phyloP scores from a whole-genome alignment of 37 sponge, comb jelly and placozoan species.

The Ephydatia muelleri region DNA sequence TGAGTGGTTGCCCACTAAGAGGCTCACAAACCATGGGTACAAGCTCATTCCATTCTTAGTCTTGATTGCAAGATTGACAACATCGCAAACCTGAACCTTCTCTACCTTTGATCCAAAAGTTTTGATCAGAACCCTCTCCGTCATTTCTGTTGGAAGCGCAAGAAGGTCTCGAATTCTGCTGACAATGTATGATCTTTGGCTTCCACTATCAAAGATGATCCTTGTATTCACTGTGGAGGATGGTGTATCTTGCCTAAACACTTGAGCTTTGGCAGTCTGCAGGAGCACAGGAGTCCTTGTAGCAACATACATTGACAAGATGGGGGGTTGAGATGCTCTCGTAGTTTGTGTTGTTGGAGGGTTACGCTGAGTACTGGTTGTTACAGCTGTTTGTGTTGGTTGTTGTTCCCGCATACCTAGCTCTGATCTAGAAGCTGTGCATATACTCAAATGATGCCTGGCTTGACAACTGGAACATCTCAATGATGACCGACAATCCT shows the following conservation, averaged over 20 bases:
- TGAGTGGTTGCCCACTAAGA: no score
- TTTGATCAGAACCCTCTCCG: not conserved
- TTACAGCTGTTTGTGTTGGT: no score
- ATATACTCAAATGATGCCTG: slow-evolving; percentile 13
- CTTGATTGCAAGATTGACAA: not conserved
- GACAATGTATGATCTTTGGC: not conserved
- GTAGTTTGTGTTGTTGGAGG: no score
- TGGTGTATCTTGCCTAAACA: not conserved
- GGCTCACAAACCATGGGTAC: not conserved
- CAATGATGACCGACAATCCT: not conserved
- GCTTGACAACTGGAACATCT: slow-evolving; percentile 9
- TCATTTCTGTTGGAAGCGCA: not conserved
- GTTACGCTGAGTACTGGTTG: no score
- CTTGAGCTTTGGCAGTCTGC: slow-evolving; percentile 13
- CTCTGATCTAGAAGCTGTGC: no score
- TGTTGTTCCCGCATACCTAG: no score
- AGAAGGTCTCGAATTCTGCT: slow-evolving; percentile 21
- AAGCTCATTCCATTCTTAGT: not conserved
- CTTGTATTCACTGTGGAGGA: not conserved
- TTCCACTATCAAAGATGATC: no score
- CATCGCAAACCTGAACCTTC: not conserved
- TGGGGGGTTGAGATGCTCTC: no score
- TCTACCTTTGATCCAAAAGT: slow-evolving; percentile 34
- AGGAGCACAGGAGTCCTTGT: slow-evolving; percentile 27
- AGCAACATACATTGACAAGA: not conserved